A percentile compares a stretch with the other conserved stretches of the same genome.
Evolutionary conservation across 2,888 invertebrate genomes (phyloP).

Genomic region (Silvanus unidentatus): DNA sequence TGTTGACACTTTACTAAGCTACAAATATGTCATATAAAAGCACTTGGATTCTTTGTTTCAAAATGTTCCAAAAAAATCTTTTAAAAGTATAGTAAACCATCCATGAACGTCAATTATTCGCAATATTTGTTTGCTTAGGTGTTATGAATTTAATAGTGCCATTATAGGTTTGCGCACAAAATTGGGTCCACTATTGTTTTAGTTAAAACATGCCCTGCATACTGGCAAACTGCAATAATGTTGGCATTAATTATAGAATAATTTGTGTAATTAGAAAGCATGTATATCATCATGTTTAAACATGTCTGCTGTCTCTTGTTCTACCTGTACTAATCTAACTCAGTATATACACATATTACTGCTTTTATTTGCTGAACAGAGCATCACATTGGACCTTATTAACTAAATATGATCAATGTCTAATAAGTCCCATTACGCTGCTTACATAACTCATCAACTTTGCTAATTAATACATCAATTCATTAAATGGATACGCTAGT

Average conservation of each 20-base stretch:
- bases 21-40: too few relatives aligned
- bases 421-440: conserved; percentile 23
- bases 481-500: conserved; percentile 5
- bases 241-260: conserved; percentile 17
- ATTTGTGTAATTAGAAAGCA: conserved; percentile 26
- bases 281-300: conserved; percentile 22
- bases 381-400: conserved; percentile 22
- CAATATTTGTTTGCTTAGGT: too few relatives aligned
- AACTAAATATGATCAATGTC: conserved; percentile 27
- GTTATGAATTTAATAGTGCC: too few relatives aligned
- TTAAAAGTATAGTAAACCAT: too few relatives aligned
- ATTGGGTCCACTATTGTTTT: too few relatives aligned
- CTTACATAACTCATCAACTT: conserved; percentile 17
- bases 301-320: conserved; percentile 9
- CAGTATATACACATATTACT: conserved; percentile 19
- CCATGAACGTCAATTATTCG: too few relatives aligned
- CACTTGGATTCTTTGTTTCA: too few relatives aligned
- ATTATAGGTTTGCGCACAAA: too few relatives aligned
- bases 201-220: too few relatives aligned
- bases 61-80: too few relatives aligned
- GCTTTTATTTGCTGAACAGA: conserved; percentile 12
- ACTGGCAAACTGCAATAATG: conserved; percentile 8
- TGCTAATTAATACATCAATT: conserved; percentile 19
- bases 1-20: conserved; percentile 9
- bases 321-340: too few relatives aligned